phyloP scores from a whole-genome alignment of 1,140 invertebrate species.

The Drosophila miranda region DNA sequence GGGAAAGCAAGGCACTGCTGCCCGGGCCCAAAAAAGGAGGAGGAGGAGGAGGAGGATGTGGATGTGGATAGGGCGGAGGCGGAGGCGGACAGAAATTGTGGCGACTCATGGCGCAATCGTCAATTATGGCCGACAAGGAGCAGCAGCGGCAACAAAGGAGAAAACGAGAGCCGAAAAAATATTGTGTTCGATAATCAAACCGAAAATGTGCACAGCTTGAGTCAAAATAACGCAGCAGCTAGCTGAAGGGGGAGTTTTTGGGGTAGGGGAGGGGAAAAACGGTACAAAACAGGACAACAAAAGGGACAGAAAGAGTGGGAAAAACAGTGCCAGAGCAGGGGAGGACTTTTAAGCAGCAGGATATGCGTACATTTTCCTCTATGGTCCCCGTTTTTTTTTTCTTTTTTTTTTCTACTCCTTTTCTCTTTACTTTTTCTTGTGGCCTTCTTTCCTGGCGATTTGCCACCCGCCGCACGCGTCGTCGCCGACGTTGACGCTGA shows the following conservation, averaged over 20 bases:
- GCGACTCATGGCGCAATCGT: slow-evolving; percentile 78
- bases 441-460: slow-evolving; percentile 65
- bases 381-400: neutral
- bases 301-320: slow-evolving; percentile 59
- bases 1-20: slow-evolving; percentile 32
- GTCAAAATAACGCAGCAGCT: slow-evolving; percentile 63
- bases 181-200: slow-evolving; percentile 80
- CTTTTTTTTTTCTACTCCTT: slow-evolving; percentile 16
- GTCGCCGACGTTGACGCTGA: slow-evolving; percentile 4
- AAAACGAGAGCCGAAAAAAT: slow-evolving; percentile 69
- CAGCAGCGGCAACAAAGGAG: neutral
- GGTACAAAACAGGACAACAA: slow-evolving; percentile 47
- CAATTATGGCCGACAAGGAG: slow-evolving; percentile 75
- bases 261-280: neutral
- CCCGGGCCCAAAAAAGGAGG: too few species aligned
- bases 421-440: neutral
- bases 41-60: slow-evolving; percentile 27
- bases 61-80: slow-evolving; percentile 1
- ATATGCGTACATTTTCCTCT: slow-evolving; percentile 67
- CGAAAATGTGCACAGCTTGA: slow-evolving; percentile 80
- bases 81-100: slow-evolving; percentile 50
- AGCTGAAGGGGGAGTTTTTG: neutral
- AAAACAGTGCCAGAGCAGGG: slow-evolving; percentile 20
- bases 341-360: slow-evolving; percentile 76
- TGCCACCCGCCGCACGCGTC: slow-evolving; percentile 74